Evolutionary conservation across 2,113 vertebrate species (phyloP).

Genomic region (Xiphophorus hellerii): DNA sequence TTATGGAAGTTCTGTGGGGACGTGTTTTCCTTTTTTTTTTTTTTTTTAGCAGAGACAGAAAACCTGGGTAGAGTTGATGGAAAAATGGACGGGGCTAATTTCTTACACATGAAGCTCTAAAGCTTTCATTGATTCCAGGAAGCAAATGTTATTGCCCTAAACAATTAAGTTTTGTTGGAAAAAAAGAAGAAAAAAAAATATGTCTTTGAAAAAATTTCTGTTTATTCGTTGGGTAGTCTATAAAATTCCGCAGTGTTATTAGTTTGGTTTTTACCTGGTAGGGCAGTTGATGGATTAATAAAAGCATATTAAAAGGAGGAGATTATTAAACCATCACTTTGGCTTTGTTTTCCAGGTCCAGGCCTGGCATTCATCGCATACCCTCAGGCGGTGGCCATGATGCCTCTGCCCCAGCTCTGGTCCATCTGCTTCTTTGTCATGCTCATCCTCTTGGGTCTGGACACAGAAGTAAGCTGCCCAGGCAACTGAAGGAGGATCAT

Average conservation of each 20-base stretch:
- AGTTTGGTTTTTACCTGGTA: too few species aligned
- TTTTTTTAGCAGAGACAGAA: background rate
- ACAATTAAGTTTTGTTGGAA: too few species aligned
- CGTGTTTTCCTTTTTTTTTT: background rate
- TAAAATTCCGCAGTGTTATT: too few species aligned
- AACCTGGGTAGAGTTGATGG: background rate
- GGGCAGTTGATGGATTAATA: too few species aligned
- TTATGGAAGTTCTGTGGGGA: background rate
- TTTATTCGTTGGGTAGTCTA: too few species aligned
- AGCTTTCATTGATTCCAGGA: too few species aligned
- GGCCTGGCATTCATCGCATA: conserved; percentile 81
- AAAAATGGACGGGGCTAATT: background rate
- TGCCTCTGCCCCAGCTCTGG: conserved; percentile 82
- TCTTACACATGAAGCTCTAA: too few species aligned
- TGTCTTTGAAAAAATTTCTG: too few species aligned
- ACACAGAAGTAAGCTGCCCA: conserved; percentile 72
- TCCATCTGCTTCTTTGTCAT: conserved; percentile 80
- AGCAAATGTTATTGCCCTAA: too few species aligned
- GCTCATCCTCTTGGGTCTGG: conserved; percentile 80
- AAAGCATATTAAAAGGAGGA: background rate
- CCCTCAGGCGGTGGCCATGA: conserved; percentile 81
- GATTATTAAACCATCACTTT: background rate
- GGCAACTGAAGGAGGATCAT: background rate
- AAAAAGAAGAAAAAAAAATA: too few species aligned
- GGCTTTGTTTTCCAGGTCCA: conserved; percentile 68